Base-by-base conservation (phyloP, 1,140 invertebrate species). In the Heliconius melpomene region DNA sequence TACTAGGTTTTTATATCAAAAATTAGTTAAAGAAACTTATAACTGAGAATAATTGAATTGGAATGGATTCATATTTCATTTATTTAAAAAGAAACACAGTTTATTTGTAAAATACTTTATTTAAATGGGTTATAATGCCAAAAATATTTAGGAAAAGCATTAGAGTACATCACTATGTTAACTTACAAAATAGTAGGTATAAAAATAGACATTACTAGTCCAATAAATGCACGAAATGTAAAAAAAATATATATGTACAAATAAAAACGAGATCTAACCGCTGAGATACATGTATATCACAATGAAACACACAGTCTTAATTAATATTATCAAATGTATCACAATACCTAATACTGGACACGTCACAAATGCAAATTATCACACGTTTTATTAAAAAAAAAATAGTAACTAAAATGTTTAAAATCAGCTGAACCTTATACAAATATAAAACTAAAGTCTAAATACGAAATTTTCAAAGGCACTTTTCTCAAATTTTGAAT, bases 291-390 rank as follows among this genome's bases (percentile, higher is more conserved):
- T 74, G 80, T 82, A 79, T 87, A 90, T 87, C 85, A 87, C 86
- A 89, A 79, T 60, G 40, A 87, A 86, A 85, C 85, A 87, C 85
- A 84, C 88, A 90, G 88, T 88, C 89, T 90, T 89, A 89, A 84
- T 84, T 83, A 82, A 86, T 77, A 79, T 74, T 83, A 84, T 85
- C 82, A 78, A 26, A 83, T 84, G 84, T 88, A 91, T 91, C 89
- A 92, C 90, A 91, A 87, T 84, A 84, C 82, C 83, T 91, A 92
- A 91, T 91, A 92, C 91, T 92, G 90, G 88, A 89, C 85, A 88
- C 79, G 85, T 91, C 75, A 80, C 75, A 81, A 81, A 81, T 80
- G 72, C 75, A 80, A 77, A 80, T 74, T 77, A 80, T 80, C 79
- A 80, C 79, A 80, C 75, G 70, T 40, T 7, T 46, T 46, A 46